phyloP scores from a whole-genome alignment of 1,140 invertebrate genomes.

The Marisa cornuarietis region DNA sequence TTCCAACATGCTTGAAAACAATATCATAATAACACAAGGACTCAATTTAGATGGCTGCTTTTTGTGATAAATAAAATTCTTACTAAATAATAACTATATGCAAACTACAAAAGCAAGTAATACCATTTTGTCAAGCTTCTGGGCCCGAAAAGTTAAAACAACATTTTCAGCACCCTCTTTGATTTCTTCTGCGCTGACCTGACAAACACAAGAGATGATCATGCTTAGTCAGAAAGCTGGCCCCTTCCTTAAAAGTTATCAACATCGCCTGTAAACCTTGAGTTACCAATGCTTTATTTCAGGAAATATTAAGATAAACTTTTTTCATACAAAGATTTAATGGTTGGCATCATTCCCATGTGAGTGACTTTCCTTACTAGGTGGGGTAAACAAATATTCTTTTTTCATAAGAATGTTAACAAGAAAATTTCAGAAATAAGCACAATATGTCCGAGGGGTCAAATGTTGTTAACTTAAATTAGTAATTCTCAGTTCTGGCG shows the following conservation, averaged over 20 bases:
- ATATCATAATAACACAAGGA: not conserved
- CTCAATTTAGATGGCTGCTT: not conserved
- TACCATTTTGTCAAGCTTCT: conserved; percentile 71
- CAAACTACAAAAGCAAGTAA: not conserved
- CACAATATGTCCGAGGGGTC: too few species aligned
- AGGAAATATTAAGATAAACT: too few species aligned
- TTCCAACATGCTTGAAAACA: not conserved
- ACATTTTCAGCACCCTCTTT: conserved; percentile 23
- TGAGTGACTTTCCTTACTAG: too few species aligned
- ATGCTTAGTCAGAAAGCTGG: not conserved
- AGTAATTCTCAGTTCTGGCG: too few species aligned
- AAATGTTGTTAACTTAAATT: too few species aligned
- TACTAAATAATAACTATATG: not conserved
- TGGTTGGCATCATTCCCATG: too few species aligned
- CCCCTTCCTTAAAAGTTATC: not conserved
- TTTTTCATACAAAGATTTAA: too few species aligned
- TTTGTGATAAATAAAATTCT: not conserved
- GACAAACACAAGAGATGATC: not conserved
- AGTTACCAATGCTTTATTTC: too few species aligned
- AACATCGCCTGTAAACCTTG: too few species aligned
- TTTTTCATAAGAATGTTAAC: too few species aligned
- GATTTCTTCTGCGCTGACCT: conserved; percentile 37
- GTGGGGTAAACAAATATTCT: too few species aligned
- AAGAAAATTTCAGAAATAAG: too few species aligned
- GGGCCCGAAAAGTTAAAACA: conserved; percentile 62